A percentile compares a stretch with the other conserved stretches of the same genome.
These are phyloP conservation scores for Bradypodion pumilum DNA, from an alignment of 2,797 vertebrate species.

Conservation along the genomic window DNA sequence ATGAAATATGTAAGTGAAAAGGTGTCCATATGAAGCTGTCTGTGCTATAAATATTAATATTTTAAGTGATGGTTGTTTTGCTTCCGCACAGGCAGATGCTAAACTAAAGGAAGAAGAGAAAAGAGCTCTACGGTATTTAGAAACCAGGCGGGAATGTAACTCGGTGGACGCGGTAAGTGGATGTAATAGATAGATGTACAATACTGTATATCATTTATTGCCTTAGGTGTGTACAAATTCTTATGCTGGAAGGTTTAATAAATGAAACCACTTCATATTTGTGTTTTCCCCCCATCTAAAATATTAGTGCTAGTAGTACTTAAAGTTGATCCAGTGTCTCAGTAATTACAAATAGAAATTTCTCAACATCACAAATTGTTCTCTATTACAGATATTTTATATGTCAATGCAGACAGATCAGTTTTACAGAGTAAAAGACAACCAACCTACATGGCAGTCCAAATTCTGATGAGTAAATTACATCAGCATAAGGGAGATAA, in stretches of 20 bases:
- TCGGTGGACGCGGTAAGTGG: slow-evolving; percentile 96
- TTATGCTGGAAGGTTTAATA: not conserved
- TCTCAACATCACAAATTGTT: not conserved
- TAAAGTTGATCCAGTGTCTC: not conserved
- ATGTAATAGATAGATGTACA: slow-evolving; percentile 35
- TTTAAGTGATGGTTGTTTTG: slow-evolving; percentile 74
- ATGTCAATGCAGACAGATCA: not conserved
- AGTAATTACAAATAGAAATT: not conserved
- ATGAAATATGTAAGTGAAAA: slow-evolving; percentile 96
- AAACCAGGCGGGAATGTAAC: slow-evolving; percentile 97
- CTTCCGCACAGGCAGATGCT: slow-evolving; percentile 91
- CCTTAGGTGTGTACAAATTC: not conserved
- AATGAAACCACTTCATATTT: not conserved
- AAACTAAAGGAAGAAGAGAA: slow-evolving; percentile 99
- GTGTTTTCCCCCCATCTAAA: not conserved
- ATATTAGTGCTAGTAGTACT: not conserved
- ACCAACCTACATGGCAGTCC: not conserved
- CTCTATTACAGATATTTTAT: not conserved
- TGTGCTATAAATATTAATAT: slow-evolving; percentile 49
- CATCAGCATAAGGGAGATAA: too few species aligned
- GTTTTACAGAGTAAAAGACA: not conserved
- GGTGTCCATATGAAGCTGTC: slow-evolving; percentile 41
- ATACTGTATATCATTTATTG: not conserved
- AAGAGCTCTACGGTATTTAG: slow-evolving; percentile 94
- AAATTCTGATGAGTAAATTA: not conserved